These are phyloP conservation scores for Molorchus minor DNA, from an alignment of 2,888 invertebrate species.

Conservation along the genomic window DNA sequence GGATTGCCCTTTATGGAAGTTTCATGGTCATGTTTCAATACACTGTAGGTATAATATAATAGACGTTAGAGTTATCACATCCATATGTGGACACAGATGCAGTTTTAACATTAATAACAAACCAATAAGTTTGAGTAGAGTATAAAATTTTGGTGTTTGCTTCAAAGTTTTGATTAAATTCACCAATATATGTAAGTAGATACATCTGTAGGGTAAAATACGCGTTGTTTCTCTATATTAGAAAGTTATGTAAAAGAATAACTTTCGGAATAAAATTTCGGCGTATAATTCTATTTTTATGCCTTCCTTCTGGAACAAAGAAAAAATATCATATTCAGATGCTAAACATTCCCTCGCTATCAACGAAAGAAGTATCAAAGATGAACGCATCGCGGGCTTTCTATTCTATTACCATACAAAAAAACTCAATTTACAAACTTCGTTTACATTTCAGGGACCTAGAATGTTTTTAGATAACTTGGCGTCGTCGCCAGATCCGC, in stretches of 20 bases:
- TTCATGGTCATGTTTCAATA: too few species aligned
- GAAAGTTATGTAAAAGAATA: conserved; percentile 15
- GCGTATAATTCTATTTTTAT: conserved; percentile 19
- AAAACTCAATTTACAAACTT: conserved; percentile 32
- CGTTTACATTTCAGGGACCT: conserved; percentile 21
- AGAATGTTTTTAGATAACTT: conserved; percentile 14
- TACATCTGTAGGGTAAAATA: too few species aligned
- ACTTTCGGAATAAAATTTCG: conserved; percentile 8
- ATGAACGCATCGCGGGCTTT: conserved; percentile 33
- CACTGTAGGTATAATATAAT: too few species aligned
- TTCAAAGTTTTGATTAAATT: too few species aligned
- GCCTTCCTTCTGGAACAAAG: conserved; percentile 18
- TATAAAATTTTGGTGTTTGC: too few species aligned
- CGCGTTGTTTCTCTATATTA: conserved; percentile 1
- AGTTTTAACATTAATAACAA: too few species aligned
- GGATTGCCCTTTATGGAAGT: too few species aligned
- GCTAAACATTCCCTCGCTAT: conserved; percentile 7
- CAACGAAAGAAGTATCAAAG: conserved; percentile 14
- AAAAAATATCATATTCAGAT: conserved; percentile 20
- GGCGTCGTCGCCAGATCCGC: conserved; percentile 12
- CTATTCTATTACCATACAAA: conserved; percentile 36
- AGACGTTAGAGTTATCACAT: too few species aligned
- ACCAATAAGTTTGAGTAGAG: too few species aligned
- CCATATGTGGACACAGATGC: too few species aligned
- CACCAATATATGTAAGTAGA: too few species aligned